These are phyloP conservation scores for Ceyx melanurus DNA, from an alignment of 2,113 vertebrate genomes.

Conservation along the genomic window DNA sequence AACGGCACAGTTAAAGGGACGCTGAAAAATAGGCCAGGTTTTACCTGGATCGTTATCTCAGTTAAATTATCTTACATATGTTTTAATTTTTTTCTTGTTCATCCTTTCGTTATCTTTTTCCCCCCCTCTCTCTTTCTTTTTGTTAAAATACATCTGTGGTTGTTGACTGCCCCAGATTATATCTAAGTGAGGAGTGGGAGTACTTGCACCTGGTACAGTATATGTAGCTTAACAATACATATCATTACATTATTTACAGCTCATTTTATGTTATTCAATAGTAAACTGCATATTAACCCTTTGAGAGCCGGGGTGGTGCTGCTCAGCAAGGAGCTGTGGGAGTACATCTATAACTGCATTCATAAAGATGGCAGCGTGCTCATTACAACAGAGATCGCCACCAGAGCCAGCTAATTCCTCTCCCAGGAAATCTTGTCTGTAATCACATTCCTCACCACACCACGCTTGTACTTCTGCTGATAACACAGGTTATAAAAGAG, in stretches of 20 bases:
- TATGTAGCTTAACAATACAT: slow-evolving; percentile 89
- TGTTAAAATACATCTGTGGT: slow-evolving; percentile 95
- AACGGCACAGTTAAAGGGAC: slow-evolving; percentile 68
- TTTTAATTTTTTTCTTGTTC: slow-evolving; percentile 75
- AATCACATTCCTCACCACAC: slow-evolving; percentile 80
- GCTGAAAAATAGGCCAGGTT: slow-evolving; percentile 78
- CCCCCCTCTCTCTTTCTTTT: slow-evolving; percentile 78
- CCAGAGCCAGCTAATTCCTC: slow-evolving; percentile 82
- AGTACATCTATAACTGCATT: slow-evolving; percentile 70
- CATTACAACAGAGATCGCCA: slow-evolving; percentile 78
- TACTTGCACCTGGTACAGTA: slow-evolving; percentile 91
- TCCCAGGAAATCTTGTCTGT: slow-evolving; percentile 83
- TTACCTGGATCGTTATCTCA: slow-evolving; percentile 85
- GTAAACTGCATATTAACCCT: slow-evolving; percentile 81
- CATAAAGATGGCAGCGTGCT: slow-evolving; percentile 80
- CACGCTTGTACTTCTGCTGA: slow-evolving; percentile 82
- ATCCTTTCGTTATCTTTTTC: slow-evolving; percentile 81
- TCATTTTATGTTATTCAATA: slow-evolving; percentile 86
- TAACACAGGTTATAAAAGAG: slow-evolving; percentile 84
- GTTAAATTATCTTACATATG: slow-evolving; percentile 83
- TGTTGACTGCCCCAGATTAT: slow-evolving; percentile 86
- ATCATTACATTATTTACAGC: slow-evolving; percentile 91
- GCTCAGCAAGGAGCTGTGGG: slow-evolving; percentile 39
- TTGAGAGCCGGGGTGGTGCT: slow-evolving; percentile 50
- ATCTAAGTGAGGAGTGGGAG: slow-evolving; percentile 89